phyloP scores from a whole-genome alignment of 1,140 invertebrate genomes.

The Lepidurus couesii region DNA sequence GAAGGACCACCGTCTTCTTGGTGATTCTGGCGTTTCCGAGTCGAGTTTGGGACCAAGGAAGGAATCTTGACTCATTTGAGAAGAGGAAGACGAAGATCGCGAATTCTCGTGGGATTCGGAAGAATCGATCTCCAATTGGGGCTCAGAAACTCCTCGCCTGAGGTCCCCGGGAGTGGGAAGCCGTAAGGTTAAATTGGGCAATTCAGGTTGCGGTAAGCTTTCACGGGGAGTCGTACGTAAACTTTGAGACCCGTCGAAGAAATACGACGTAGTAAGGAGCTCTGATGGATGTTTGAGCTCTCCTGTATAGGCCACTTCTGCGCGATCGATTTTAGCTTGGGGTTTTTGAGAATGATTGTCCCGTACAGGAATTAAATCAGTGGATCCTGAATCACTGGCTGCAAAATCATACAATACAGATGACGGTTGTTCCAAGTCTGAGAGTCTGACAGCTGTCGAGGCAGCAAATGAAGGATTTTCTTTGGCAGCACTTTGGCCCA shows the following conservation, averaged over 20 bases:
- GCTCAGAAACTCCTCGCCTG: neutral
- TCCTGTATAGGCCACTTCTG: neutral
- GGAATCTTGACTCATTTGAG: neutral
- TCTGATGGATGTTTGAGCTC: neutral
- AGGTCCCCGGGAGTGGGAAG: neutral
- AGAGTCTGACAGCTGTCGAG: neutral
- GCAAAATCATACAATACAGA: neutral
- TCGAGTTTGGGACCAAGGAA: neutral
- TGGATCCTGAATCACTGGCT: neutral
- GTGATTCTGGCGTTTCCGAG: neutral
- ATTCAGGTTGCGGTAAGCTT: neutral
- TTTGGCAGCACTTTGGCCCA: conserved; percentile 17
- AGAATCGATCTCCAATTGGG: neutral
- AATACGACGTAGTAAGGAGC: neutral
- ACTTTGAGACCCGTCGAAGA: neutral
- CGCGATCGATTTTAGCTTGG: neutral
- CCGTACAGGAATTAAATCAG: neutral
- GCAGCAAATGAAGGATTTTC: neutral
- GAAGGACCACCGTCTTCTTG: neutral
- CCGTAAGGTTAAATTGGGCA: neutral
- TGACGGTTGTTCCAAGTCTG: neutral
- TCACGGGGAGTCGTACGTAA: neutral
- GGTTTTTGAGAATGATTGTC: neutral
- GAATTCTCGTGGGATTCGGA: neutral
- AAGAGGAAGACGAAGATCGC: neutral